Evolutionary conservation across 2,797 vertebrate genomes (phyloP).

Genomic region (Microchirus variegatus): DNA sequence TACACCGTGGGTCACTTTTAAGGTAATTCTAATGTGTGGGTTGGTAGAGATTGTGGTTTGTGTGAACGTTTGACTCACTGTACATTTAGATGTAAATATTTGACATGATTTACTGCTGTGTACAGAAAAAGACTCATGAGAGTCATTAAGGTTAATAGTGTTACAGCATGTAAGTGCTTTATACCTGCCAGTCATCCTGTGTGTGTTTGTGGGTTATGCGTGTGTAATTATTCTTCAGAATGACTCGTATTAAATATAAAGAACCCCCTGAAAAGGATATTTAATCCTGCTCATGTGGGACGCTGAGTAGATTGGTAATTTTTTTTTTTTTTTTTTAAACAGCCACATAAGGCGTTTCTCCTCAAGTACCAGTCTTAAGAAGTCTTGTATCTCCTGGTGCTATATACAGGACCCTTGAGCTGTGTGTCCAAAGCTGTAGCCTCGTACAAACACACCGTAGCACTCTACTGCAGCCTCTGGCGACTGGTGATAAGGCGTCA

Average conservation of each 20-base stretch:
- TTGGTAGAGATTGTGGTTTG: neutral
- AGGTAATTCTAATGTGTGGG: neutral
- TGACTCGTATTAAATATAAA: neutral
- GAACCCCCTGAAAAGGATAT: neutral
- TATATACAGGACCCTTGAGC: conserved; percentile 29
- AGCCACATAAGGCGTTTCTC: conserved; percentile 20
- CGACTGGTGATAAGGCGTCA: conserved; percentile 60
- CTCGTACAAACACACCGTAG: conserved; percentile 49
- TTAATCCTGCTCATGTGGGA: neutral
- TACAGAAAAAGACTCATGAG: conserved; percentile 4
- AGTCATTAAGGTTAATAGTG: conserved; percentile 33
- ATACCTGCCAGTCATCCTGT: neutral
- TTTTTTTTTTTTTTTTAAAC: conserved; percentile 13
- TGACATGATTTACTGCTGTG: neutral
- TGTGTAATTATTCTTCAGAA: neutral
- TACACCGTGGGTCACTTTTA: no score
- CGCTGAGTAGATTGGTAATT: neutral
- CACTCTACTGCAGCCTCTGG: conserved; percentile 71
- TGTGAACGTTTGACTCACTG: no score
- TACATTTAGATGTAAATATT: neutral
- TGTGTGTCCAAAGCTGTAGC: conserved; percentile 60
- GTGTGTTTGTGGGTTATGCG: conserved; percentile 4
- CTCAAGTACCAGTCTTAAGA: conserved; percentile 19
- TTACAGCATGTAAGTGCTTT: conserved; percentile 17
- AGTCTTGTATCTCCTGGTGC: conserved; percentile 7